Evolutionary conservation across 2,113 vertebrate species (phyloP).

Genomic region (Cyanistes caeruleus): DNA sequence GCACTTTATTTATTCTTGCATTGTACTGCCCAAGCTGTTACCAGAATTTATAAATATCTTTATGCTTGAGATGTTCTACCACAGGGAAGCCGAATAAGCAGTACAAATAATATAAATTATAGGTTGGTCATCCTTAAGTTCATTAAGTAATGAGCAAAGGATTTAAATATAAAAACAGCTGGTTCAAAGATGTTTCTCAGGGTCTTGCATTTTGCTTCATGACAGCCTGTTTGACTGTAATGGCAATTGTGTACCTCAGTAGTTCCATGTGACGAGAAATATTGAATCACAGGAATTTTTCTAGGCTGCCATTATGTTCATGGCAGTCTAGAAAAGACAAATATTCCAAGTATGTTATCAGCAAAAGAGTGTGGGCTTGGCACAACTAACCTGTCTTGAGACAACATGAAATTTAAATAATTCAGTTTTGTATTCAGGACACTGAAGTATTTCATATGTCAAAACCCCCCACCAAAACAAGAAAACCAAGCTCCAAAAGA

Average conservation of each 20-base stretch:
- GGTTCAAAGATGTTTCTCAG: background rate
- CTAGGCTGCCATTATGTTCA: background rate
- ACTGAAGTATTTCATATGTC: background rate
- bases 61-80: background rate
- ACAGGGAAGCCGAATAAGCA: background rate
- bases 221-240: background rate
- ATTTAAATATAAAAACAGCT: background rate
- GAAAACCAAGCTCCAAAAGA: background rate
- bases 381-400: background rate
- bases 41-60: background rate
- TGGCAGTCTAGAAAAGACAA: background rate
- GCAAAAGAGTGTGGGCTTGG: background rate
- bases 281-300: background rate
- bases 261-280: background rate
- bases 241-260: rapidly evolving
- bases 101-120: background rate
- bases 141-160: background rate
- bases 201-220: background rate
- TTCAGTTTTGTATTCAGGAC: background rate
- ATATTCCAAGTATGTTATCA: background rate
- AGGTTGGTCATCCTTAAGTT: no score
- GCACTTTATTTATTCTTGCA: background rate
- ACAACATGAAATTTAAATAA: background rate
- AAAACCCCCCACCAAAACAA: background rate
- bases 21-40: background rate